Percentiles rank a stretch among this genome's conserved stretches.
These are phyloP conservation scores for Panzeria rudis DNA, from an alignment of 2,888 invertebrate genomes.

Conservation along the genomic window DNA sequence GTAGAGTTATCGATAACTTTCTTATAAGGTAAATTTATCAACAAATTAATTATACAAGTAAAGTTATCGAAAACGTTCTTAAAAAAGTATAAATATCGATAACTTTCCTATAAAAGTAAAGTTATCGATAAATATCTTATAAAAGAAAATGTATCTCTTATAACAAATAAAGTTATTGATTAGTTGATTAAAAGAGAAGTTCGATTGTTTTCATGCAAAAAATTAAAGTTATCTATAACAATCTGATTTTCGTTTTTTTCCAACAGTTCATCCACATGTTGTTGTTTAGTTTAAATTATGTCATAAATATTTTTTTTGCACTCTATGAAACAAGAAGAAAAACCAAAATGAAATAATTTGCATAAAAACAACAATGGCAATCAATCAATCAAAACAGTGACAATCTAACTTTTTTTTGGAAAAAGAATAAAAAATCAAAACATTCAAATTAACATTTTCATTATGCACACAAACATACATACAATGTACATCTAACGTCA, in stretches of 20 bases:
- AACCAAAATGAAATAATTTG: constrained; percentile 58
- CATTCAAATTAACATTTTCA: constrained; percentile 68
- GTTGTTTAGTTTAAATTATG: constrained; percentile 47
- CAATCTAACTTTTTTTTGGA: constrained; percentile 56
- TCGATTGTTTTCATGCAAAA: no score
- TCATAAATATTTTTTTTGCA: constrained; percentile 27
- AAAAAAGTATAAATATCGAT: no score
- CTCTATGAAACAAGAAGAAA: background rate
- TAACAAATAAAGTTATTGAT: no score
- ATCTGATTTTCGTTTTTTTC: background rate
- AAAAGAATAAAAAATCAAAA: constrained; percentile 38
- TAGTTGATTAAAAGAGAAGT: no score
- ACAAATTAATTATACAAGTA: no score
- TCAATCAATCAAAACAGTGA: constrained; percentile 72
- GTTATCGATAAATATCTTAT: no score
- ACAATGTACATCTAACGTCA: background rate
- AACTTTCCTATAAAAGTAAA: no score
- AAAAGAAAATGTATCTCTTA: no score
- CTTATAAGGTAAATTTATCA: no score
- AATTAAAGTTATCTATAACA: no score
- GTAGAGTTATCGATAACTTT: no score
- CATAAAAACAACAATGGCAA: constrained; percentile 69
- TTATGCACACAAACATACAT: background rate
- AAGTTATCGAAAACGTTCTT: no score
- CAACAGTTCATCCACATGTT: background rate